These are phyloP conservation scores for Acanthurus leucopareius DNA, from an alignment of 2,797 vertebrate genomes.

Conservation along the genomic window DNA sequence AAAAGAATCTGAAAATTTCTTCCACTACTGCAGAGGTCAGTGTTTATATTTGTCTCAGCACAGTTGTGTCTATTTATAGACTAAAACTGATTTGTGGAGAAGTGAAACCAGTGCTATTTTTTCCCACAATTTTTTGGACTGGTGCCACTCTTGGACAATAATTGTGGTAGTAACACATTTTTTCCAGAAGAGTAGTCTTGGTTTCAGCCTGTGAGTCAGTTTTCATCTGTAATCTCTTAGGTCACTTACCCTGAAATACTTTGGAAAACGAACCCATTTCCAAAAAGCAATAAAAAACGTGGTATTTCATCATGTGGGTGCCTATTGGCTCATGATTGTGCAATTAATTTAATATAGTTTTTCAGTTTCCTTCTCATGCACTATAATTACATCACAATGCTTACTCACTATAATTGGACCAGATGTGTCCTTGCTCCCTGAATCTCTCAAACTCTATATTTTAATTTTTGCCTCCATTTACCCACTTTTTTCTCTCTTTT, in stretches of 20 bases:
- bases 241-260: slow-evolving; percentile 20
- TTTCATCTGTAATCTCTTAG: slow-evolving; percentile 21
- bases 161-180: slow-evolving; percentile 55
- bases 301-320: slow-evolving; percentile 44
- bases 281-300: slow-evolving; percentile 41
- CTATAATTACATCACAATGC: neutral
- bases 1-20: neutral
- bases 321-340: slow-evolving; percentile 1
- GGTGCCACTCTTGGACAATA: slow-evolving; percentile 62
- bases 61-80: slow-evolving; percentile 42
- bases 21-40: neutral
- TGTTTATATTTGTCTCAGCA: neutral
- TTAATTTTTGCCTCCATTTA: neutral
- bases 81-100: slow-evolving; percentile 29
- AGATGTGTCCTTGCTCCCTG: slow-evolving; percentile 12
- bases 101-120: slow-evolving; percentile 59
- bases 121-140: slow-evolving; percentile 58
- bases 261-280: slow-evolving; percentile 35
- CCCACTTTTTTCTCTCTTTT: slow-evolving; percentile 19
- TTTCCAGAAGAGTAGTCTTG: slow-evolving; percentile 36
- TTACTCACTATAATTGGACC: slow-evolving; percentile 14
- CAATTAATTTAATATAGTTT: slow-evolving; percentile 7
- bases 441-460: slow-evolving; percentile 8
- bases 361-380: slow-evolving; percentile 23
- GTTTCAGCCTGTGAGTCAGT: slow-evolving; percentile 69